A percentile compares a stretch with the other conserved stretches of the same genome.
These are phyloP conservation scores for Zapus hudsonius DNA, from an alignment of 2,113 vertebrate genomes.

Conservation along the genomic window DNA sequence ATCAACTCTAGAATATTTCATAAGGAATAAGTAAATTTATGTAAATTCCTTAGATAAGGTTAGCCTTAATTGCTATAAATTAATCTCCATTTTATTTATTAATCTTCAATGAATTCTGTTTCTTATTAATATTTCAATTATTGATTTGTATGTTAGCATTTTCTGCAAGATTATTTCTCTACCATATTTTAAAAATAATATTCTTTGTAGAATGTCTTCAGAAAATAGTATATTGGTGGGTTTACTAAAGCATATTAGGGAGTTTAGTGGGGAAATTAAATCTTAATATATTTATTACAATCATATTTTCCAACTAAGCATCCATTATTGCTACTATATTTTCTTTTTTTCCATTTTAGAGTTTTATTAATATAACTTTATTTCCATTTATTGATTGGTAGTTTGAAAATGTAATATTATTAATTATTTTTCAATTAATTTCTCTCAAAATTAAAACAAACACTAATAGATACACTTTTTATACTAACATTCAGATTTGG, in stretches of 20 bases:
- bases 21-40: not conserved
- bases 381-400: not conserved
- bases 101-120: not conserved
- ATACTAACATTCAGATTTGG: not conserved
- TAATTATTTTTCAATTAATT: not conserved
- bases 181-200: not conserved
- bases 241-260: not conserved
- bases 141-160: not conserved
- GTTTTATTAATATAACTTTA: not conserved
- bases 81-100: constrained; percentile 1
- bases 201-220: too few species aligned
- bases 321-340: not conserved
- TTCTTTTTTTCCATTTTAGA: not conserved
- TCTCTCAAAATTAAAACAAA: not conserved
- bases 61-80: not conserved
- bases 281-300: not conserved
- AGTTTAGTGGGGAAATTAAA: not conserved
- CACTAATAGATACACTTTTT: not conserved
- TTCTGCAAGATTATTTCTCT: not conserved
- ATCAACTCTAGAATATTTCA: not conserved
- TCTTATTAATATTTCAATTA: not conserved
- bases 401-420: not conserved
- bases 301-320: not conserved
- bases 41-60: not conserved
- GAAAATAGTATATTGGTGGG: not conserved